These are phyloP conservation scores for Globodera rostochiensis DNA, from an alignment of 1,140 invertebrate species.

Conservation along the genomic window DNA sequence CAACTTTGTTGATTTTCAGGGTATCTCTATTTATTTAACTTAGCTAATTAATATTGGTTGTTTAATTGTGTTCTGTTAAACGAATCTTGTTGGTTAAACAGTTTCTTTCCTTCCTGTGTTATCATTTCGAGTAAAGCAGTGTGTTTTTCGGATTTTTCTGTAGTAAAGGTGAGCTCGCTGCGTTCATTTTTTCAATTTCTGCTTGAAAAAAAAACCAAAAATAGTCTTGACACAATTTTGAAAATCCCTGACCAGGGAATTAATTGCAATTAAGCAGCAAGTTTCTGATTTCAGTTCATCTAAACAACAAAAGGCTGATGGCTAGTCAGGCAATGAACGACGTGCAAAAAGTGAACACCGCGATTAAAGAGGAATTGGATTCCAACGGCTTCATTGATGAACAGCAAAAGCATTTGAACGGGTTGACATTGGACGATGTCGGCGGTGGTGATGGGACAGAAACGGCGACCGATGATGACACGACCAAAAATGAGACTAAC, in stretches of 20 bases:
- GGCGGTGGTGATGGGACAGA: neutral
- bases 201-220: neutral
- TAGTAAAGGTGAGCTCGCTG: conserved; percentile 21
- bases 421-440: neutral
- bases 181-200: conserved; percentile 25
- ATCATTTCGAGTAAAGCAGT: neutral
- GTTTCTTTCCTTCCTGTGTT: neutral
- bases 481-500: conserved; percentile 28
- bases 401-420: conserved; percentile 2
- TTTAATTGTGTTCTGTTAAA: too few species aligned
- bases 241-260: too few species aligned
- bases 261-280: too few species aligned
- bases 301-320: conserved; percentile 10
- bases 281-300: conserved; percentile 16
- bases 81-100: too few species aligned
- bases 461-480: conserved; percentile 26
- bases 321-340: neutral
- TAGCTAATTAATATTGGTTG: too few species aligned
- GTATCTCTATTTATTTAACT: too few species aligned
- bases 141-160: conserved; percentile 31
- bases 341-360: conserved; percentile 1
- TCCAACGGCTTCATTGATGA: too few species aligned
- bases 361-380: neutral
- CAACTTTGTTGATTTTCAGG: too few species aligned
- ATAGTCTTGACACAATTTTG: too few species aligned